Conservation (phyloP, 1,140 invertebrate genomes). For the Cotesia typhae region DNA sequence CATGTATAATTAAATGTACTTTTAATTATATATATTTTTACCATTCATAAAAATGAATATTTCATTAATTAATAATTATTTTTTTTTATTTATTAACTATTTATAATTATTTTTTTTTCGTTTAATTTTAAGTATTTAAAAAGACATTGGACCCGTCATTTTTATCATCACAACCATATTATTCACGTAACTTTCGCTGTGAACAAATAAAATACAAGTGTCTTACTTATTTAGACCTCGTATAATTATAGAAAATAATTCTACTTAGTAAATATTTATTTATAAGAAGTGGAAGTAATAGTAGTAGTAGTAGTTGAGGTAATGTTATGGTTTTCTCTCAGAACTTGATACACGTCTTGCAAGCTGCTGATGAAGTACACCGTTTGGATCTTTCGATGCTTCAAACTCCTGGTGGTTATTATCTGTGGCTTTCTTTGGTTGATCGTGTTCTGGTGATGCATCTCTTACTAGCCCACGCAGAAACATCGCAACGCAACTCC, state of each 20-base stretch:
- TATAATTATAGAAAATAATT: not conserved
- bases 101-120: not conserved
- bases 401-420: constrained; percentile 34
- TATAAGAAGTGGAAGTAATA: not conserved
- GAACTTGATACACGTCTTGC: constrained; percentile 60
- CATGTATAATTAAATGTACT: no score
- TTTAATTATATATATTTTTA: no score
- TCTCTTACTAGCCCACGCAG: constrained; percentile 73
- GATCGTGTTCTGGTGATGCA: constrained; percentile 64
- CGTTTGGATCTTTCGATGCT: constrained; percentile 52
- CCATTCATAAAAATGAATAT: no score
- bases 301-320: not conserved
- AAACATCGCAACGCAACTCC: constrained; percentile 71
- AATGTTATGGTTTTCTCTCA: constrained; percentile 60
- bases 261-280: no score
- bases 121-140: not conserved
- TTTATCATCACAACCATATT: constrained; percentile 27
- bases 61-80: not conserved
- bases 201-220: constrained; percentile 7
- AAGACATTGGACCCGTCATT: constrained; percentile 14
- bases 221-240: not conserved
- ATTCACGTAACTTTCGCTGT: constrained; percentile 26
- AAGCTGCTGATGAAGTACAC: constrained; percentile 56
- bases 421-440: not conserved
- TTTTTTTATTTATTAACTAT: not conserved